Evolutionary conservation across 1,140 invertebrate species (phyloP).

Genomic region (Scaptomyza graminum): DNA sequence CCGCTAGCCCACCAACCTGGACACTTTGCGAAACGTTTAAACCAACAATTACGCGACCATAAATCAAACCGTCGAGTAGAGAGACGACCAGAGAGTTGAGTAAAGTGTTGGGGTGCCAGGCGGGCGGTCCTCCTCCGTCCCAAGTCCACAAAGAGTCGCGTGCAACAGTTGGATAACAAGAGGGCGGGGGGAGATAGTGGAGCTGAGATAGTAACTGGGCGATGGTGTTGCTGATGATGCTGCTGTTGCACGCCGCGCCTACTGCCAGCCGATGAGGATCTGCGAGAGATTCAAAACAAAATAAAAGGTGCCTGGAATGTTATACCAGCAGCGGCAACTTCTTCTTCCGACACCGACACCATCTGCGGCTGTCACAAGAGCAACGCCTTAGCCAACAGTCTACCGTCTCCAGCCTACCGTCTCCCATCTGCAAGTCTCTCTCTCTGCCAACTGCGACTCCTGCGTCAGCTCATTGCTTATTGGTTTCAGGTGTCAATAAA

Average conservation of each 20-base stretch:
- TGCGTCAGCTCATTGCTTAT: slow-evolving; percentile 31
- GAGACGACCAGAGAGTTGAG: slow-evolving; percentile 39
- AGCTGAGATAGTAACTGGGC: slow-evolving; percentile 6
- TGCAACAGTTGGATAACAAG: slow-evolving; percentile 26
- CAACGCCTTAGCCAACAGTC: slow-evolving; percentile 59
- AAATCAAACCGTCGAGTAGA: slow-evolving; percentile 83
- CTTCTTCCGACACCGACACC: slow-evolving; percentile 53
- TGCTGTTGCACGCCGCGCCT: neutral
- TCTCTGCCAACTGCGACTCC: too few relatives aligned
- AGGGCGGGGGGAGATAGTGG: too few relatives aligned
- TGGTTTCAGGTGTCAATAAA: slow-evolving; percentile 83
- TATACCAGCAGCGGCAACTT: slow-evolving; percentile 34
- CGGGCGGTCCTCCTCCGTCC: slow-evolving; percentile 12
- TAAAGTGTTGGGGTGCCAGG: slow-evolving; percentile 37
- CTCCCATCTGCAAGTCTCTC: too few relatives aligned
- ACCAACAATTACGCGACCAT: slow-evolving; percentile 84
- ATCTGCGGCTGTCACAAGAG: slow-evolving; percentile 72
- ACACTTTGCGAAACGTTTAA: slow-evolving; percentile 80
- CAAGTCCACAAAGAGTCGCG: slow-evolving; percentile 44
- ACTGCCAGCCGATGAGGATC: slow-evolving; percentile 28
- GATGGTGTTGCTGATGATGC: slow-evolving; percentile 34
- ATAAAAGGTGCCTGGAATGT: slow-evolving; percentile 44
- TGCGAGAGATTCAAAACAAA: neutral
- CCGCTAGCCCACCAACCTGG: slow-evolving; percentile 15
- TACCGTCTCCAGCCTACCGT: slow-evolving; percentile 15